A percentile compares a stretch with the other conserved stretches of the same genome.
These are phyloP conservation scores for Mus spicilegus DNA, from an alignment of 2,113 vertebrate species.

Conservation along the genomic window DNA sequence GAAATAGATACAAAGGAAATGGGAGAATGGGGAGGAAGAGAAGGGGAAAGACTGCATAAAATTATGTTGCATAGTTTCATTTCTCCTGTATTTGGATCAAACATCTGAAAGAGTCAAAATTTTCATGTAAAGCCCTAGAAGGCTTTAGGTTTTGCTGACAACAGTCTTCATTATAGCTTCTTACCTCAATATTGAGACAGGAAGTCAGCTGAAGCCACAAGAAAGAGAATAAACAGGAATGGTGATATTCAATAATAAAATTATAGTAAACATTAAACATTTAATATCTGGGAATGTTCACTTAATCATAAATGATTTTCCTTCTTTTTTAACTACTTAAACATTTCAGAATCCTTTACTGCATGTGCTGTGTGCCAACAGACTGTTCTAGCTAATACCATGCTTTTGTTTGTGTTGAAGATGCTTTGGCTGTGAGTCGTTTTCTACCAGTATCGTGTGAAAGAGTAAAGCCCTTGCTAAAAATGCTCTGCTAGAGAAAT, in stretches of 20 bases:
- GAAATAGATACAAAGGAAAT: not conserved
- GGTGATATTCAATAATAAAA: not conserved
- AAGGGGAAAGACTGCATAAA: not conserved
- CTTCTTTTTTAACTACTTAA: not conserved
- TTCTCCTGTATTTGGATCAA: not conserved
- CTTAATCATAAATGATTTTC: not conserved
- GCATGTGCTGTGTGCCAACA: not conserved
- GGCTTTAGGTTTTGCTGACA: not conserved
- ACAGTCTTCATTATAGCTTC: not conserved
- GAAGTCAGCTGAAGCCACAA: not conserved
- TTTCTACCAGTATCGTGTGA: not conserved
- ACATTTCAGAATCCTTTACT: not conserved
- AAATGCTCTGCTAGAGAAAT: not conserved
- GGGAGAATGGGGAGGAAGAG: not conserved
- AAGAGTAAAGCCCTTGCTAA: too few relatives aligned
- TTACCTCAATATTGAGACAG: not conserved
- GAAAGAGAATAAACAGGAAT: not conserved
- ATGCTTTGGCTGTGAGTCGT: not conserved
- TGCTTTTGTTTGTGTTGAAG: not conserved
- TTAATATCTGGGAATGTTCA: conserved; percentile 3
- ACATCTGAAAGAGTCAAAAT: not conserved
- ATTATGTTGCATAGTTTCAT: not conserved
- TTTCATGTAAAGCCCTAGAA: not conserved
- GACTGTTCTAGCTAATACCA: not conserved
- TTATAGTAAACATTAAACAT: not conserved